Evolutionary conservation across 2,113 vertebrate species (phyloP), one percentile per base, ranked within the genome.

Genomic region (Ia io): DNA sequence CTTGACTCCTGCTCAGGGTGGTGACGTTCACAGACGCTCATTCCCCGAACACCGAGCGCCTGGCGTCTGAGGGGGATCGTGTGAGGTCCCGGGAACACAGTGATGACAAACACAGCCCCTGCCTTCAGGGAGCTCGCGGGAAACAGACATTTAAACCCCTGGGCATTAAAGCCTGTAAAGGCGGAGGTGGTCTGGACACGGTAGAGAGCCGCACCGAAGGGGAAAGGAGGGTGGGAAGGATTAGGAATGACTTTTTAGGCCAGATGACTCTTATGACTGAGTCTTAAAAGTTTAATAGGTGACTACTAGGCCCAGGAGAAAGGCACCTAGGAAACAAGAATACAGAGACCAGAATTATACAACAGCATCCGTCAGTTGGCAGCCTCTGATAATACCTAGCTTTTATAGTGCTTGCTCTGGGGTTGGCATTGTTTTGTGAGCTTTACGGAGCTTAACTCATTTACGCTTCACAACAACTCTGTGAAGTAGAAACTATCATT

Each of bases 401-500:
- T 63, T 70, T 59, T 51, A 47, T 74, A 77, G n/a, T 87, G 74
- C 63, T 63, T 94, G 49, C 83, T n/a, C 32, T 78, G n/a, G n/a
- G 18, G 23, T 67, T 51, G 56, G 40, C 69, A 49, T 89, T 91
- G 49, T 77, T 94, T 93, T 93, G 35, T 83, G 35, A 74, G 37
- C 44, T 89, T 74, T 93, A 79, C 6, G 1, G 80, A 67, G 59
- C 65, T 67, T 53, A 93, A 56, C n/a, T 61, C 25, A 74, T 83
- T 92, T 91, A 69, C 40, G 73, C 35, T 84, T 70, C 67, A 63
- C 56, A 90, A 67, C 70, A 84, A 42, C 20, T 67, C 28, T 71
- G 3, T 90, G 56, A 91, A 79, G 59, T 80, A 88, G 77, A 59
- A 93, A 51, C n/a, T 61, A 2, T 84, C 88, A 93, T 83, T 94